phyloP scores from a whole-genome alignment of 1,140 invertebrate genomes.

The Drosophila tristis region DNA sequence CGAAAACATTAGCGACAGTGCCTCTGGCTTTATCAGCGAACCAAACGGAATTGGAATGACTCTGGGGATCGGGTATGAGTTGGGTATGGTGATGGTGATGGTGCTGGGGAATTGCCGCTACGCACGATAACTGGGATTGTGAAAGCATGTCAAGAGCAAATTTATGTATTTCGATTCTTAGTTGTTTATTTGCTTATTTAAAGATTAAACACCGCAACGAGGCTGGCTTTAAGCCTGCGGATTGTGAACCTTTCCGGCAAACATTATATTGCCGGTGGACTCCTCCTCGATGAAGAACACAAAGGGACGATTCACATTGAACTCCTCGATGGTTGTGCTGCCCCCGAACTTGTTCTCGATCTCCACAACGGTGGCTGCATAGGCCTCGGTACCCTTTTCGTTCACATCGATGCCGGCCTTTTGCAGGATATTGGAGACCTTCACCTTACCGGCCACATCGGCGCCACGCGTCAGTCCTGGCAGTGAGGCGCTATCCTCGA shows the following conservation, averaged over 20 bases:
- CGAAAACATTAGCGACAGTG: constrained; percentile 20
- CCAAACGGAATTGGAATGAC: constrained; percentile 5
- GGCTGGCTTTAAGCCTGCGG: constrained; percentile 75
- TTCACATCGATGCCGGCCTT: constrained; percentile 93
- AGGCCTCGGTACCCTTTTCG: constrained; percentile 92
- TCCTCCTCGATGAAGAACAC: constrained; percentile 93
- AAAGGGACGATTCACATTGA: constrained; percentile 90
- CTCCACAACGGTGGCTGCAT: constrained; percentile 89
- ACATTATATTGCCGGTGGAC: constrained; percentile 88
- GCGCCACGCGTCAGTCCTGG: constrained; percentile 87
- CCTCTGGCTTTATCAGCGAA: constrained; percentile 42
- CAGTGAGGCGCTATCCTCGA: constrained; percentile 88
- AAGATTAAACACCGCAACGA: constrained; percentile 1
- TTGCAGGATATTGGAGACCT: constrained; percentile 91
- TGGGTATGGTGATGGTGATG: background rate
- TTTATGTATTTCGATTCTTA: constrained; percentile 7
- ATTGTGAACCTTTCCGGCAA: constrained; percentile 89
- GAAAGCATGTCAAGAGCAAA: constrained; percentile 54
- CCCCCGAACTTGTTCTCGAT: constrained; percentile 90
- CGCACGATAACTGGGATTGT: constrained; percentile 28
- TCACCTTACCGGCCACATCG: constrained; percentile 84
- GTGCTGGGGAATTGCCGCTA: constrained; percentile 1
- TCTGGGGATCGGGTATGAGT: background rate
- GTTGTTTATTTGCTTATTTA: constrained; percentile 41
- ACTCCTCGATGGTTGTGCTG: constrained; percentile 84